phyloP scores from a whole-genome alignment of 1,140 invertebrate species.

The Argopecten irradians region DNA sequence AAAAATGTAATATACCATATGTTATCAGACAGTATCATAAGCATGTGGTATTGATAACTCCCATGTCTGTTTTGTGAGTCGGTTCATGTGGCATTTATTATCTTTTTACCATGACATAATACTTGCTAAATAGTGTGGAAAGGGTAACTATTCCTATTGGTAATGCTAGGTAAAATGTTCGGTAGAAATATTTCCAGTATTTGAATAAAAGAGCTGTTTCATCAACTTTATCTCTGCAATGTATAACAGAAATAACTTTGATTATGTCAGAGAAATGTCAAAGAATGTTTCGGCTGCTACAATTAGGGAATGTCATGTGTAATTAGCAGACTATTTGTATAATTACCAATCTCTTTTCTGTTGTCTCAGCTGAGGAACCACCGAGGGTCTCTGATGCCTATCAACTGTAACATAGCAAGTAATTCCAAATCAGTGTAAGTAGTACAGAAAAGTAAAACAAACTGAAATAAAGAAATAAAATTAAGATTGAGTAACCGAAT shows the following conservation, averaged over 20 bases:
- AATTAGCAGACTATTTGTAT: neutral
- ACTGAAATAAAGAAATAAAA: too few relatives aligned
- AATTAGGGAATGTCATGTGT: neutral
- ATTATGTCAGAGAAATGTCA: too few relatives aligned
- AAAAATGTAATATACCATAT: too few relatives aligned
- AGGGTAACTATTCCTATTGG: neutral
- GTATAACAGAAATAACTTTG: too few relatives aligned
- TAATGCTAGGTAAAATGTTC: neutral
- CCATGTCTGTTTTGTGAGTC: neutral
- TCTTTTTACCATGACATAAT: neutral
- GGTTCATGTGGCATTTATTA: neutral
- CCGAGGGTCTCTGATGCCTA: neutral
- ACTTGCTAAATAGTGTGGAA: neutral
- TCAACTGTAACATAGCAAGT: neutral
- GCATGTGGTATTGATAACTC: neutral
- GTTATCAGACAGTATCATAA: neutral
- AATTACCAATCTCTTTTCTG: neutral
- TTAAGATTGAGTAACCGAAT: too few relatives aligned
- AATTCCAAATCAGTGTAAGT: neutral
- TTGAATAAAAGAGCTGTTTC: too few relatives aligned
- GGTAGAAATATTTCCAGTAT: neutral
- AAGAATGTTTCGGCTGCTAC: neutral
- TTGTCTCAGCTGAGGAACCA: neutral
- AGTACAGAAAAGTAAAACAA: too few relatives aligned
- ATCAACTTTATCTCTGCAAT: too few relatives aligned